Conservation (phyloP, 1,140 invertebrate species). For the Formica selysi region DNA sequence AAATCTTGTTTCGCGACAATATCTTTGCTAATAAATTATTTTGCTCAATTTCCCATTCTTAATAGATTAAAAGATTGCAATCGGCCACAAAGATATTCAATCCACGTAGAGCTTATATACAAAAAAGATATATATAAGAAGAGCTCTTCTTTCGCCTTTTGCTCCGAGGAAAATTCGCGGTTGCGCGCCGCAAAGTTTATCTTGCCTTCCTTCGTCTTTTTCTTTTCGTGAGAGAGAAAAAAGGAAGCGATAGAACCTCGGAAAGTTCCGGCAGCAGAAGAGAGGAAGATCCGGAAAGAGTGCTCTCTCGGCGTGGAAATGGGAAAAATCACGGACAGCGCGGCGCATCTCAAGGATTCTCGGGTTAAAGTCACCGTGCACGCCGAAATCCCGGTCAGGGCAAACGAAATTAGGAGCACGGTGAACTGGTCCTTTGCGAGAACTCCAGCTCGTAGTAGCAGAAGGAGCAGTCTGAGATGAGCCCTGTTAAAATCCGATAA, state of each 20-base stretch:
- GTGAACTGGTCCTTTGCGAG: slow-evolving; percentile 50
- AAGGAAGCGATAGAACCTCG: not conserved
- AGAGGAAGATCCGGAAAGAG: slow-evolving; percentile 44
- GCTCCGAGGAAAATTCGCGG: slow-evolving; percentile 29
- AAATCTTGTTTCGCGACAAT: not conserved
- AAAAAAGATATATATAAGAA: not conserved
- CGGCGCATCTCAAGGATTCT: slow-evolving; percentile 56
- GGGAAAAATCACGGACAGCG: slow-evolving; percentile 60
- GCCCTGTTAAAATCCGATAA: slow-evolving; percentile 32
- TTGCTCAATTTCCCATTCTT: not conserved
- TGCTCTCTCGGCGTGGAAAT: slow-evolving; percentile 45
- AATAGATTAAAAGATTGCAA: not conserved
- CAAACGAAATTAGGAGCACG: slow-evolving; percentile 60
- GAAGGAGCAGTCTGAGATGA: slow-evolving; percentile 7
- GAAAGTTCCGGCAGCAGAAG: slow-evolving; percentile 17
- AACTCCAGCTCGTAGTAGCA: slow-evolving; percentile 8
- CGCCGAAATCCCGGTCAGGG: slow-evolving; percentile 40
- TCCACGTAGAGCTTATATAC: not conserved
- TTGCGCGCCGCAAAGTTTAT: slow-evolving; percentile 50
- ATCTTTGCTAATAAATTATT: not conserved
- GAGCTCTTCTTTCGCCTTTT: not conserved
- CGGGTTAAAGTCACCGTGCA: slow-evolving; percentile 48
- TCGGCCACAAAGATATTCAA: not conserved
- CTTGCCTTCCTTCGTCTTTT: not conserved
- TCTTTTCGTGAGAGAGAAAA: slow-evolving; percentile 39